These are phyloP conservation scores for Drosophila kuntzei DNA, from an alignment of 2,888 invertebrate species.

Conservation along the genomic window DNA sequence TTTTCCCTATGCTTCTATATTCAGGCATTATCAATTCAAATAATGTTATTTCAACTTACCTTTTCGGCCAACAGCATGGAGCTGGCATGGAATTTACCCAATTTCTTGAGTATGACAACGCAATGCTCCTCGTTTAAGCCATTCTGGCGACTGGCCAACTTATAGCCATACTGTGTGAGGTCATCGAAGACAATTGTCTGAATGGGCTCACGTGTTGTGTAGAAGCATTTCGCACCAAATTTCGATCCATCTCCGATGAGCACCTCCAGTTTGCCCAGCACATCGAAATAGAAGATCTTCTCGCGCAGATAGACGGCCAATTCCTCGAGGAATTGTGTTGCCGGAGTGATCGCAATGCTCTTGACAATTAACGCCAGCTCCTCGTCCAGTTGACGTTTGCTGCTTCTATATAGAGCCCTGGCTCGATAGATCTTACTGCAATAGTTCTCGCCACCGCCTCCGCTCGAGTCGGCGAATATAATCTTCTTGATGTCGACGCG, in stretches of 20 bases:
- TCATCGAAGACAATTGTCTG: slow-evolving; percentile 85
- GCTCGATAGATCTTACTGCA: slow-evolving; percentile 84
- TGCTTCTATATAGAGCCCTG: slow-evolving; percentile 75
- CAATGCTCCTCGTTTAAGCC: slow-evolving; percentile 87
- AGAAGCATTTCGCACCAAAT: slow-evolving; percentile 84
- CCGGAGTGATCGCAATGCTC: slow-evolving; percentile 84
- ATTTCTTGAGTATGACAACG: slow-evolving; percentile 86
- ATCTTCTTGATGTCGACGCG: slow-evolving; percentile 81
- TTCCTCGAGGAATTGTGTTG: slow-evolving; percentile 85
- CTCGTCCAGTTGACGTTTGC: slow-evolving; percentile 77
- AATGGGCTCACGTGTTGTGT: slow-evolving; percentile 81
- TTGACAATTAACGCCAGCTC: slow-evolving; percentile 83
- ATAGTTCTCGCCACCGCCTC: slow-evolving; percentile 84
- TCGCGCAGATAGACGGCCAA: slow-evolving; percentile 86
- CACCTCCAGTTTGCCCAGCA: slow-evolving; percentile 85
- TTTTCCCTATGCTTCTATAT: too few relatives aligned
- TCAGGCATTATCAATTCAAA: neutral
- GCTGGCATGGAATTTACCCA: slow-evolving; percentile 87
- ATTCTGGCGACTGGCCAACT: slow-evolving; percentile 86
- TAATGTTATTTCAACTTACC: slow-evolving; percentile 82
- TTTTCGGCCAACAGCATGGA: slow-evolving; percentile 87
- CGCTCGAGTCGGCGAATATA: slow-evolving; percentile 75
- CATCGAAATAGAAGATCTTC: slow-evolving; percentile 85
- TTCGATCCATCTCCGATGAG: slow-evolving; percentile 83
- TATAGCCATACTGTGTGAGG: slow-evolving; percentile 86